These are phyloP conservation scores for Onychostruthus taczanowskii DNA, from an alignment of 2,113 vertebrate species.

Conservation along the genomic window DNA sequence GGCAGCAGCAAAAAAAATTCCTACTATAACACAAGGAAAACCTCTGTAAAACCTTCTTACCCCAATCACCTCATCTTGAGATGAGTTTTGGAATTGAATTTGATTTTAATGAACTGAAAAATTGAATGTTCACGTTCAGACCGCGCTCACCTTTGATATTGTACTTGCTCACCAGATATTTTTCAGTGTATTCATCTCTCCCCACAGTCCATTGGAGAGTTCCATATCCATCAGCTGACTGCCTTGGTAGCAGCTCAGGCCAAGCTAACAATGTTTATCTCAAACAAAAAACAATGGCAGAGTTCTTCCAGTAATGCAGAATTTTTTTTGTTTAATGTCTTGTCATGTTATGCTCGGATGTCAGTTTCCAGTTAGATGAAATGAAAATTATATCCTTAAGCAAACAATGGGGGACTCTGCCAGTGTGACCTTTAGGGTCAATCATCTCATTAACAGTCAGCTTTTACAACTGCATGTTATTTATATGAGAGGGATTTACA, in stretches of 20 bases:
- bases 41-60: not conserved
- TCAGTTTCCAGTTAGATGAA: constrained; percentile 34
- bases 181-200: not conserved
- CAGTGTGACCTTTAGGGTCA: constrained; percentile 75
- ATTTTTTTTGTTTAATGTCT: not conserved
- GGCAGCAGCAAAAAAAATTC: not conserved
- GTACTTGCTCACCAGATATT: not conserved
- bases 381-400: constrained; percentile 63
- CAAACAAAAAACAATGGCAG: not conserved
- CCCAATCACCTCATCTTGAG: not conserved
- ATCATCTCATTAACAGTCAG: constrained; percentile 79
- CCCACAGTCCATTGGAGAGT: not conserved
- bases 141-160: not conserved
- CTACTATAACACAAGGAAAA: not conserved
- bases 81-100: not conserved
- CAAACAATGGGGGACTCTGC: constrained; percentile 61
- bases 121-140: not conserved
- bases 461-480: constrained; percentile 69
- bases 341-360: not conserved
- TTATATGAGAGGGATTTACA: constrained; percentile 75
- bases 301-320: not conserved
- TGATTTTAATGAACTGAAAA: constrained; percentile 8
- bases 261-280: not conserved
- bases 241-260: not conserved
- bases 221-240: not conserved